Base-by-base conservation (phyloP, 2,888 invertebrate genomes). In the Drosophila mimica region DNA sequence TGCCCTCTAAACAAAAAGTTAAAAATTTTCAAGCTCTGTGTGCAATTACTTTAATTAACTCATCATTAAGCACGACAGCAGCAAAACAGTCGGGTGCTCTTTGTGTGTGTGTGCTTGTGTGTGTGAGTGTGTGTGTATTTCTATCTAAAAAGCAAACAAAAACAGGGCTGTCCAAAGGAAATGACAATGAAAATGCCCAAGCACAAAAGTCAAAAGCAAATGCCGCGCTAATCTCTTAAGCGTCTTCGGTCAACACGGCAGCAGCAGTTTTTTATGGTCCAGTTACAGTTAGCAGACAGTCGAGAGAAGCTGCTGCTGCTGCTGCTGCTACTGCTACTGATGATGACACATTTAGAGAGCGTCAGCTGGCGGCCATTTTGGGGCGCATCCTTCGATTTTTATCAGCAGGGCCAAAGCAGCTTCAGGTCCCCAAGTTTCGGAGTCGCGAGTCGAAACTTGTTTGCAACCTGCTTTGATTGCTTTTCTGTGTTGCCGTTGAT, bases 41-140 rank as follows among this genome's bases (percentile, higher is more conserved):
- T 81, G 85, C 84, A 88, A 87, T 89, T 88, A 88, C 88, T 81
- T 88, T 88, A 89, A 88, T 89, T 89, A 89, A 88, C 88, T 83
- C 76, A 88, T 88, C 89, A 85, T 87, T 88, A 86, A 79, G 82
- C 81, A 75, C 79, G 69, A 74, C 81, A 82, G 79, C 73, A 67
- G 76, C 63, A 65, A 46, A 65, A 46, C 76, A 61, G 69, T 75
- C 56, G 64, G 63, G 58, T 65, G 63, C 70, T 63, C 49, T 28
- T 13, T 33, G 17, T 66, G 52, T 25, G 28, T 57, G 34, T 46
- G 17, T 20, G 17, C 34, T 11, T 48, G 8, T 25, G 0, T 62
- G n/a, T 68, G 36, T 59, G 61, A 70, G 64, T 70, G 52, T 51
- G 38, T 70, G 34, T 73, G 25, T 25, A 25, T 25, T 25, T 25